These are phyloP conservation scores for Helicoverpa assulta DNA, from an alignment of 2,888 invertebrate species.

Conservation along the genomic window DNA sequence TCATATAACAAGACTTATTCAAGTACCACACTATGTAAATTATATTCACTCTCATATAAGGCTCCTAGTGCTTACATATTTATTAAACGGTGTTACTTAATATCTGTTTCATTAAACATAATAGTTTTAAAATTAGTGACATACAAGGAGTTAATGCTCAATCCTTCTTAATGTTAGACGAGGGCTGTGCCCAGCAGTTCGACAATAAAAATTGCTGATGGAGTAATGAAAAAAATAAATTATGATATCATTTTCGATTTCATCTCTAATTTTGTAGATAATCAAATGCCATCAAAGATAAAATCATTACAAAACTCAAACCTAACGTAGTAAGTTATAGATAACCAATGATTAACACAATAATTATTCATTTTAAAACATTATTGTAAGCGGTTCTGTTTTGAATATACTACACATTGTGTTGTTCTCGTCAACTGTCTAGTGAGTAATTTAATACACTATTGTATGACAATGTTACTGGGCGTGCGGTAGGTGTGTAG, in stretches of 20 bases:
- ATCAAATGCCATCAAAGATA: not conserved
- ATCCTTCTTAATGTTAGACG: too few species aligned
- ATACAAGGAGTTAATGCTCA: too few species aligned
- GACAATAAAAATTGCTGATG: too few species aligned
- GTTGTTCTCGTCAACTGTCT: not conserved
- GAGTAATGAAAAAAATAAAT: too few species aligned
- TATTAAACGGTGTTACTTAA: too few species aligned
- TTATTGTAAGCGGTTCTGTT: slow-evolving; percentile 16
- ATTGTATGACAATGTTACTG: not conserved
- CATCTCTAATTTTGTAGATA: not conserved
- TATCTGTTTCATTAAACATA: too few species aligned
- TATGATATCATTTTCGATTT: not conserved
- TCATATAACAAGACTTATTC: too few species aligned
- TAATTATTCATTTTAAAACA: slow-evolving; percentile 16
- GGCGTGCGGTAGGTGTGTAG: not conserved
- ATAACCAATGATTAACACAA: not conserved
- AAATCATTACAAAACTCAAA: not conserved
- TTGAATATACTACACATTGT: slow-evolving; percentile 18
- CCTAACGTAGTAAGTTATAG: not conserved
- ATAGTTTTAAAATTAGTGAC: too few species aligned
- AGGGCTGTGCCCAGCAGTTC: too few species aligned
- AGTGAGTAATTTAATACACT: slow-evolving; percentile 10
- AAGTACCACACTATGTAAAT: too few species aligned
- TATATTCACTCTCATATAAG: too few species aligned
- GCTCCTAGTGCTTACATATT: too few species aligned